Base-by-base conservation (phyloP, 1,140 invertebrate species). In the Capitella teleta region DNA sequence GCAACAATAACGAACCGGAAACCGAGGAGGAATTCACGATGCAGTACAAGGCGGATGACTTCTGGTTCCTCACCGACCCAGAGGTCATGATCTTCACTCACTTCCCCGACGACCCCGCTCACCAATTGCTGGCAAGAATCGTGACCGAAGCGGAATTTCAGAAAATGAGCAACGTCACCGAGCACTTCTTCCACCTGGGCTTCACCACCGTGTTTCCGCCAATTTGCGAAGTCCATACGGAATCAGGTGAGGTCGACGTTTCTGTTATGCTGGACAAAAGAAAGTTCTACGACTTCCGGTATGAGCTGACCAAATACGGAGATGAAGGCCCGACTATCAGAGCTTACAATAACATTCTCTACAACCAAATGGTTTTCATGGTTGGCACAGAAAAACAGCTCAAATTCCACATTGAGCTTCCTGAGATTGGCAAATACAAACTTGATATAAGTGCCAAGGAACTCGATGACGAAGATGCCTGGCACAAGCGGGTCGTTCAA, bases 381-480 rank as follows among this genome's bases (percentile, higher is more conserved):
- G 41, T 45, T n/a, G 19, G 18, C 3, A 10, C 41, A 10, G 23
- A 45, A 24, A 28, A 19, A 16, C 6, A 46, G 30, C 41, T 45
- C 10, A 46, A 25, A 3, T 24, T 40, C 8, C 38, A 21, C 26
- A 46, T 51, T 34, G 23, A 51, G 28, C 46, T 51, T 23, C 50
- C 50, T 8, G 37, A 34, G 28, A 46, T 51, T 24, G 50, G 50
- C 26, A 51, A 43, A 21, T 51, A 51, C 40, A 51, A 46, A 23
- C 37, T 51, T 25, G 32, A 51, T 14, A 21, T 51, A 19, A 28
- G 32, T 25, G 50, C 41, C 14, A n/a, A 25, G 5, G 43, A 34
- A n/a, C 25, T 40, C 19, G 38, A 34, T 18, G 61, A 62, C 28
- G 38, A 34, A 25, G 61, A 62, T 28, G 42, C 23, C 32, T 46